Conservation (phyloP, 2,888 invertebrate genomes). For the Sarcophaga variegata region DNA sequence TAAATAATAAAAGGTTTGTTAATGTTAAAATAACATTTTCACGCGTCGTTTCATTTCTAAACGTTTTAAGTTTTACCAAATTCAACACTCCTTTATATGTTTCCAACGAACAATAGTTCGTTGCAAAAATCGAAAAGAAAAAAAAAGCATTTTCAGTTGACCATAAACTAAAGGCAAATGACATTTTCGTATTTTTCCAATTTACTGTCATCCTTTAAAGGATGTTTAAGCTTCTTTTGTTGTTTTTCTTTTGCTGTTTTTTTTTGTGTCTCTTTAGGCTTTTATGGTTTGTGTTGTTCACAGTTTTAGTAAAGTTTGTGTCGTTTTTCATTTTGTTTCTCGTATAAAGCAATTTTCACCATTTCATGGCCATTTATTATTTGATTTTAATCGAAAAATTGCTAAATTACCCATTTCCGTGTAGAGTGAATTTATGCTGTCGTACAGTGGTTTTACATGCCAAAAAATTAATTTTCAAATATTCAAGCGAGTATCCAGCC, state of each 20-base stretch:
- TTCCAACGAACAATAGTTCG: too few species aligned
- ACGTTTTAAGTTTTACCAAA: slow-evolving; percentile 16
- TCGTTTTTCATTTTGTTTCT: slow-evolving; percentile 18
- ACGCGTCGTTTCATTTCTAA: slow-evolving; percentile 33
- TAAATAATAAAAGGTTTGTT: slow-evolving; percentile 62
- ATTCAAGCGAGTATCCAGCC: too few species aligned
- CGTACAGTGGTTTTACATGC: slow-evolving; percentile 11
- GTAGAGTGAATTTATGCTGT: slow-evolving; percentile 11
- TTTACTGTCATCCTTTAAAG: slow-evolving; percentile 12
- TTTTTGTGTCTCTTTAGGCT: background rate
- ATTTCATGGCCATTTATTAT: slow-evolving; percentile 64
- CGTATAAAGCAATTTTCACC: slow-evolving; percentile 54
- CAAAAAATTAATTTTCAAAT: too few species aligned
- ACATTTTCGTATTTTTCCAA: slow-evolving; percentile 33
- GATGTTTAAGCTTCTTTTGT: background rate
- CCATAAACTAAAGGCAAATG: slow-evolving; percentile 27
- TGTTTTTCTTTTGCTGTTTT: background rate
- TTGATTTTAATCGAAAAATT: slow-evolving; percentile 64
- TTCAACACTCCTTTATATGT: background rate
- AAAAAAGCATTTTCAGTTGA: too few species aligned
- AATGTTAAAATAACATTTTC: slow-evolving; percentile 52
- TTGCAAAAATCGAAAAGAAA: background rate
- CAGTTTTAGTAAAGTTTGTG: slow-evolving; percentile 6
- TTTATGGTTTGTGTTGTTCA: background rate
- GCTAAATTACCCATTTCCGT: slow-evolving; percentile 64